Base-by-base conservation (phyloP, 2,797 vertebrate species). In the Mallotus villosus region DNA sequence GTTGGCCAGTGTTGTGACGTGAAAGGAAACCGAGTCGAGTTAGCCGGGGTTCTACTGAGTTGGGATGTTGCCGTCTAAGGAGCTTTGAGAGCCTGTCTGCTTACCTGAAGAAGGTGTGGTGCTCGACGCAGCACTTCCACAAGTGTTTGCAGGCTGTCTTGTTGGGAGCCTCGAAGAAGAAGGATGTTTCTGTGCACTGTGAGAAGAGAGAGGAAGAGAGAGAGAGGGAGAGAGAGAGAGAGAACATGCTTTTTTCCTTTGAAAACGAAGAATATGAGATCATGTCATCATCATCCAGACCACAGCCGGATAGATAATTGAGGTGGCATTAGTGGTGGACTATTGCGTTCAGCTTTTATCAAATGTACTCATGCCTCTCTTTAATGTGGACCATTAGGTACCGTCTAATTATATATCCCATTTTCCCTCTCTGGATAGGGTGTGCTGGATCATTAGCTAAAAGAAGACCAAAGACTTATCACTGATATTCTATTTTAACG, bases 181-280 rank as follows among this genome's bases (percentile, higher is more conserved):
- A 96, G 0, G 94, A 95, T n/a, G 95, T 96, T 89, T 96, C 95
- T 24, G 90, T 94, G 88, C 94, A 95, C 95, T 96, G 85, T 74
- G 82, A 87, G 64, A 74, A n/a, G 71, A 69, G 1, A 73, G 19
- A 9, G 37, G 2, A 9, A 12, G 37, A 12, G 37, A 41, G 11
- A 41, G 37, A 11, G 37, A 12, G 37, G 2, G 37, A 41, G 32
- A 34, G 32, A 76, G 64, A 17, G 32, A 34, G 41, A 46, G 41
- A 46, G 41, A 46, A 46, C 41, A 46, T 12, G 41, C 41, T 46
- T 29, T 29, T 29, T 29, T 0, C 0, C 41, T 46, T 46, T 29
- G 12, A 7, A 63, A 5, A 32, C 17, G 57, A 7, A 29, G 27
- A 64, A 5, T 24, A 63, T 14, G 41, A 12, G 41, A 46, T 41